phyloP scores from a whole-genome alignment of 1,140 invertebrate genomes.

The Cydia fagiglandana region DNA sequence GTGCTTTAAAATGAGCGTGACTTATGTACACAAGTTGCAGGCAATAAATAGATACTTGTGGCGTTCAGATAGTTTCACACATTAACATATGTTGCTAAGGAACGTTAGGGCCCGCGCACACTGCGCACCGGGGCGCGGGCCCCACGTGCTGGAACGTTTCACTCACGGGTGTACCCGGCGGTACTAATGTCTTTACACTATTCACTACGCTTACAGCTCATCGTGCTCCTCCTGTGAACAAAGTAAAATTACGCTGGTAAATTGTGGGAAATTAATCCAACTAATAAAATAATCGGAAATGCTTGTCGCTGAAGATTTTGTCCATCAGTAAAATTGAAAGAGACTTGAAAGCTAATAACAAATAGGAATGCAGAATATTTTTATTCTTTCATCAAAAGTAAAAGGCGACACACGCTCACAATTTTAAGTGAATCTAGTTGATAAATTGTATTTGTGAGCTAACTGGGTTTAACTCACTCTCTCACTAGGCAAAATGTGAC shows the following conservation, averaged over 20 bases:
- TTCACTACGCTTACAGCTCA: conserved; percentile 80
- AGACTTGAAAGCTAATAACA: too few relatives aligned
- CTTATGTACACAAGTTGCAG: conserved; percentile 28
- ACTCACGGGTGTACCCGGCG: conserved; percentile 47
- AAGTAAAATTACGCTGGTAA: conserved; percentile 19
- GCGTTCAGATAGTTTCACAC: conserved; percentile 18
- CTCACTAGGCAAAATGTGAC: too few relatives aligned
- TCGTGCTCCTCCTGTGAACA: conserved; percentile 79
- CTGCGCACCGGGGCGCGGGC: not conserved
- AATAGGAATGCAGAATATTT: too few relatives aligned
- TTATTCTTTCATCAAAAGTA: too few relatives aligned
- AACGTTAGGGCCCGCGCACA: conserved; percentile 14
- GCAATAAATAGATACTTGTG: conserved; percentile 28
- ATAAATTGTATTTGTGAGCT: too few relatives aligned
- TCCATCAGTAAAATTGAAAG: not conserved
- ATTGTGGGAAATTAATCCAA: not conserved
- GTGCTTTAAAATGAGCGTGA: conserved; percentile 19
- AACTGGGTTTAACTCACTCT: too few relatives aligned
- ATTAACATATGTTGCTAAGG: not conserved
- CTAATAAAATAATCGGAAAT: not conserved
- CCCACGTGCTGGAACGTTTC: conserved; percentile 22
- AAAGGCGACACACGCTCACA: too few relatives aligned
- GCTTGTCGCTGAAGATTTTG: too few relatives aligned
- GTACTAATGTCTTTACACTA: conserved; percentile 63
- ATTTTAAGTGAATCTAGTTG: too few relatives aligned